These are phyloP conservation scores for Caenorhabditis angaria DNA, from an alignment of 2,888 invertebrate genomes.

Conservation along the genomic window DNA sequence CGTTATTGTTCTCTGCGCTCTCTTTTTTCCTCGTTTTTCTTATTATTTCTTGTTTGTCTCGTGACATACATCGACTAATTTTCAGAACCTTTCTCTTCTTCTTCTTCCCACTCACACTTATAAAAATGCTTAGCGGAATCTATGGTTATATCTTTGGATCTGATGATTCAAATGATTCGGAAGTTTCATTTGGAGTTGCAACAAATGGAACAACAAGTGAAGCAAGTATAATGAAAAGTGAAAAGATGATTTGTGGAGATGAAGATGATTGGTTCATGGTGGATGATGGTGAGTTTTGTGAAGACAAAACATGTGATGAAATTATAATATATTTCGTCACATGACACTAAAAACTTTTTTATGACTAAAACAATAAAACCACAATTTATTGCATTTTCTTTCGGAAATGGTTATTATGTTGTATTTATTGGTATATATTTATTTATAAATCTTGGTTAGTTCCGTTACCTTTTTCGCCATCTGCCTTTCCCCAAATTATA, in stretches of 20 bases:
- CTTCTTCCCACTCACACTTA: neutral
- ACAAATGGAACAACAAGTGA: neutral
- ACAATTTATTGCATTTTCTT: neutral
- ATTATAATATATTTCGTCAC: too few species aligned
- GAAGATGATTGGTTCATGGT: neutral
- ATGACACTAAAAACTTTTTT: neutral
- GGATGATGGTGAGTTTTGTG: neutral
- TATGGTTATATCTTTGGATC: conserved; percentile 34
- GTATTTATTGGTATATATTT: neutral
- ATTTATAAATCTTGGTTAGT: neutral
- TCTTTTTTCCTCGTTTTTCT: conserved; percentile 1
- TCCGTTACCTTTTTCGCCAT: neutral
- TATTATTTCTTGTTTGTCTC: conserved; percentile 3
- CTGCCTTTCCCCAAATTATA: neutral
- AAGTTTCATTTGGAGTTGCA: neutral
- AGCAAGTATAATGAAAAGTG: neutral
- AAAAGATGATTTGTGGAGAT: neutral
- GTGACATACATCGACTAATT: neutral
- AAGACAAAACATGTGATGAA: too few species aligned
- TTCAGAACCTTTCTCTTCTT: neutral
- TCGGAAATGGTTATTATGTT: neutral
- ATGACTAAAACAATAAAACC: neutral
- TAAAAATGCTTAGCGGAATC: conserved; percentile 26
- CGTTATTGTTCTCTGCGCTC: conserved; percentile 11
- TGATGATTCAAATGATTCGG: conserved; percentile 32